Percentiles rank a stretch among this genome's conserved stretches.
phyloP scores from a whole-genome alignment of 2,113 vertebrate genomes.

The Megaceryle torquata region DNA sequence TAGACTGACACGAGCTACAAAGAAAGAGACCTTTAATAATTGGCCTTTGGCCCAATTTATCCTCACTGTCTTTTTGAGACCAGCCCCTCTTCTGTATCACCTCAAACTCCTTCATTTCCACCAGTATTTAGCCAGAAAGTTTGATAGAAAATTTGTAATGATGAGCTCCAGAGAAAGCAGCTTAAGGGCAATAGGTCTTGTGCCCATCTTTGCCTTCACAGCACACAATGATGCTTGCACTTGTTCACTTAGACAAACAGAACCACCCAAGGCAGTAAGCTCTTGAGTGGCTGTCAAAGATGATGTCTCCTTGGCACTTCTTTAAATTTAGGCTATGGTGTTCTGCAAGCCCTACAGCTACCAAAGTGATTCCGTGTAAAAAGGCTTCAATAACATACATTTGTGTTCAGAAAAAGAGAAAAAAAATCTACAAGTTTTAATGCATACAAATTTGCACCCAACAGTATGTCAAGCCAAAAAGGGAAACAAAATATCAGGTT shows the following conservation, averaged over 20 bases:
- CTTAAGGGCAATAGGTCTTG: not conserved
- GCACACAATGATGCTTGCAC: accelerated
- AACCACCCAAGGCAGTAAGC: not conserved
- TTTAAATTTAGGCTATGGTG: not conserved
- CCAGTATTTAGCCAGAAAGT: not conserved
- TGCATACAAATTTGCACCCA: not conserved
- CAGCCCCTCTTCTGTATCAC: not conserved
- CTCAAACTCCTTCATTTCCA: not conserved
- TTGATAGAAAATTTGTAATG: not conserved
- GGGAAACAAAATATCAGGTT: not conserved
- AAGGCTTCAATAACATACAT: not conserved
- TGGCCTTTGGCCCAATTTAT: not conserved
- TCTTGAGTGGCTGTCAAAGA: not conserved
- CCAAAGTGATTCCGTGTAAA: not conserved
- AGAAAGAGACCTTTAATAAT: not conserved
- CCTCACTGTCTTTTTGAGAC: not conserved
- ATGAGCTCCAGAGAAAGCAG: not conserved
- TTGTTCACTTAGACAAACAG: not conserved
- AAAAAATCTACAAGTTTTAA: not conserved
- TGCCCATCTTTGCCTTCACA: accelerated
- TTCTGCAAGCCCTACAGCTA: not conserved
- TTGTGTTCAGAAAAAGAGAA: not conserved
- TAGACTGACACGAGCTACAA: not conserved
- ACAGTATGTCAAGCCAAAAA: not conserved
- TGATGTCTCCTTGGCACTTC: not conserved